Conservation (phyloP, 2,113 vertebrate genomes). For the Urocolius indicus region DNA sequence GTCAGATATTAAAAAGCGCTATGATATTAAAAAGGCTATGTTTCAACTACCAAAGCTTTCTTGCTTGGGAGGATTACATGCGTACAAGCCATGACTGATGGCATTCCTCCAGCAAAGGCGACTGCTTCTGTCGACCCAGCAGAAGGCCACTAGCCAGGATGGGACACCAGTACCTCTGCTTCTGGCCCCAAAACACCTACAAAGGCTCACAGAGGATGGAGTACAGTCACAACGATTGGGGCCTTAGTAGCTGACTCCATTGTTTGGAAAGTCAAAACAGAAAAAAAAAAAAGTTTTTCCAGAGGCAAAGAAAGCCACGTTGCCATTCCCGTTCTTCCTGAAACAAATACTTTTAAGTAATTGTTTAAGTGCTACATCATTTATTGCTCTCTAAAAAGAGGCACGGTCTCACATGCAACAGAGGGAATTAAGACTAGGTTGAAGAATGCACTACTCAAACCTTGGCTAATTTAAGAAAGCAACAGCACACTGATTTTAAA, state of each 20-base stretch:
- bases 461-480: neutral
- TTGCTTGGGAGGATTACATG: slow-evolving; percentile 35
- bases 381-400: slow-evolving; percentile 12
- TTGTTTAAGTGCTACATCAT: slow-evolving; percentile 33
- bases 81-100: slow-evolving; percentile 45
- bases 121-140: slow-evolving; percentile 59
- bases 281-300: slow-evolving; percentile 24
- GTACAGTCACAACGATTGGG: slow-evolving; percentile 28
- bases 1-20: slow-evolving; percentile 21
- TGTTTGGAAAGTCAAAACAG: slow-evolving; percentile 37
- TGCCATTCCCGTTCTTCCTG: slow-evolving; percentile 22
- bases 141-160: slow-evolving; percentile 10
- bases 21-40: neutral
- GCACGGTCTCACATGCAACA: neutral
- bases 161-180: slow-evolving; percentile 22
- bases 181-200: neutral
- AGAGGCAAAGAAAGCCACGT: slow-evolving; percentile 23
- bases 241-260: neutral
- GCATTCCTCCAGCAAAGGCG: slow-evolving; percentile 75
- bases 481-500: neutral
- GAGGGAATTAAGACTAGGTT: slow-evolving; percentile 18
- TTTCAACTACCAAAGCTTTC: neutral
- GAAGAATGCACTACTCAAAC: slow-evolving; percentile 20
- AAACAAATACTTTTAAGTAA: slow-evolving; percentile 58
- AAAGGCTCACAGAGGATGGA: slow-evolving; percentile 54